Conservation (phyloP, 2,888 invertebrate genomes). For the Caenorhabditis uteleia region DNA sequence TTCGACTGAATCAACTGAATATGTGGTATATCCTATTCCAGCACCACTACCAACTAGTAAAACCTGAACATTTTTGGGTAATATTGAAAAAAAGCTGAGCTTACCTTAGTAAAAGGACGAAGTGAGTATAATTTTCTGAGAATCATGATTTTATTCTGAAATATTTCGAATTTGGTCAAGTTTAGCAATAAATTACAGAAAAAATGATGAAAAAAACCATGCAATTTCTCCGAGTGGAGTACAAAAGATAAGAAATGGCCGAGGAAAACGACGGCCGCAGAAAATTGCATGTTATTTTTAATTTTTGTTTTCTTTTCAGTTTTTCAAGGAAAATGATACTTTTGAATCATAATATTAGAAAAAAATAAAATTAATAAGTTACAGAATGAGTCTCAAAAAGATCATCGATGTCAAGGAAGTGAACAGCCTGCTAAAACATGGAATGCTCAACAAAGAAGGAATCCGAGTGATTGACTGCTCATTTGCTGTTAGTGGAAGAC, state of each 20-base stretch:
- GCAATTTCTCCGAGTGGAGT: no score
- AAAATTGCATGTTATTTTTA: constrained; percentile 1
- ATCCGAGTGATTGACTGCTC: constrained; percentile 56
- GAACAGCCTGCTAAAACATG: constrained; percentile 33
- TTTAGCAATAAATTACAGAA: no score
- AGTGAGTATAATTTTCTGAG: constrained; percentile 13
- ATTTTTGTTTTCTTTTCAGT: neutral
- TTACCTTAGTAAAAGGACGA: constrained; percentile 24
- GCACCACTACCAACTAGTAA: constrained; percentile 16
- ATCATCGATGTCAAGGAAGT: constrained; percentile 39
- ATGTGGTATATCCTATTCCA: constrained; percentile 14
- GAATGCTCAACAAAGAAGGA: constrained; percentile 47
- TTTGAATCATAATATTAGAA: neutral
- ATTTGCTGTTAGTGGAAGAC: constrained; percentile 41
- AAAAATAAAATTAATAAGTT: neutral
- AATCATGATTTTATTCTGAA: constrained; percentile 9
- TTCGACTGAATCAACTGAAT: constrained; percentile 33
- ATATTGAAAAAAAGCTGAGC: neutral
- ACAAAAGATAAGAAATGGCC: neutral
- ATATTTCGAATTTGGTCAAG: no score
- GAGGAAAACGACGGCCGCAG: neutral
- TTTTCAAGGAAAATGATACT: no score
- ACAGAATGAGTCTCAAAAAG: constrained; percentile 41
- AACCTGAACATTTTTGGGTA: no score
- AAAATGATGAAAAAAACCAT: no score